Evolutionary conservation across 2,888 invertebrate genomes (phyloP), one percentile per base, ranked within the genome.

Genomic region (Gibbula magus): DNA sequence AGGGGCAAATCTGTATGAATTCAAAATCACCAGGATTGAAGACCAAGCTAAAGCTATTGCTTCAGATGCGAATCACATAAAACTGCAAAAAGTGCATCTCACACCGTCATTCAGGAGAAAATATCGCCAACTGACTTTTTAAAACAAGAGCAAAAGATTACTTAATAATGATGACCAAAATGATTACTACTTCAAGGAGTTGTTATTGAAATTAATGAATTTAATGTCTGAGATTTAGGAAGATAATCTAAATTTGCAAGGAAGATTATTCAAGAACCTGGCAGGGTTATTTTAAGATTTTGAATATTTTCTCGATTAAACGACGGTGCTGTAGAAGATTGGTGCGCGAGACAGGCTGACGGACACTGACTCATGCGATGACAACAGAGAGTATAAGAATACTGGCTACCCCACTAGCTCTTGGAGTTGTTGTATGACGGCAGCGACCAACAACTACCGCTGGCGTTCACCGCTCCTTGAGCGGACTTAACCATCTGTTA

Each of bases 371-470:
- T 32, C 78, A 73, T 45, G 56, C 51, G 51, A 39, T 66, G 61
- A 45, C 45, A 45, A 45, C 35, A 54, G 76, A 10, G 56, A 56
- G 29, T 45, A 76, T 32, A 76, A 56, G 25, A 39, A 56, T 10
- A 20, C 45, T 39, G 29, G 25, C 77, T 78, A 80, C 76, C 77
- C 80, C 78, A 84, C 81, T 85, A 85, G 80, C 84, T 85, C 82
- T 84, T 82, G 53, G 84, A 76, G 75, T 81, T 81, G 83, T 85
- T 83, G 79, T 83, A 85, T 61, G 81, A 80, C 75, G 85, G 85
- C 80, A 85, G 73, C 67, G 85, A 85, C 85, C 85, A 85, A 32
- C 83, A 84, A 77, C 85, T 85, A 74, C 85, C 82, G 66, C 83
- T 83, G 74, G 81, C 78, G 81, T 80, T 83, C 78, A 82, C 79